Evolutionary conservation across 1,140 invertebrate species (phyloP), one percentile per base, ranked within the genome.

Genomic region (Drosophila carrolli): DNA sequence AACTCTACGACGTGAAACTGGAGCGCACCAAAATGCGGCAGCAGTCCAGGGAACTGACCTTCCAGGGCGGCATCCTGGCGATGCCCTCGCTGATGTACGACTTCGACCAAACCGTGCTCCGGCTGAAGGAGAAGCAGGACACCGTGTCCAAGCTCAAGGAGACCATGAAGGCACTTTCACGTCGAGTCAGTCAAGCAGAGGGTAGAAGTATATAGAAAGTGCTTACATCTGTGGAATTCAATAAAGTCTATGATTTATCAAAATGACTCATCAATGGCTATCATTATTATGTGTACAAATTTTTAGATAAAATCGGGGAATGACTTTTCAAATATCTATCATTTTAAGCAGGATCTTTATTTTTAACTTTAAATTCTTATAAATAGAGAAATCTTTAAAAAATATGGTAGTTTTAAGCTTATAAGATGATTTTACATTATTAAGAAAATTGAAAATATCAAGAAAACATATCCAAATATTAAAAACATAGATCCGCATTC

Each of bases 41-140:
- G 14, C 35, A 14, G 32, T 46, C 59, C 9, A 47, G 37, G 8
- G 84, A 88, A 14, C 29, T 89, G 1, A 46, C 48, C 5, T 66
- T 35, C 7, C 59, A 80, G 23, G 77, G 88, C 11, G 91, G 91
- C 8, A 77, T 92, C 6, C 51, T 92, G 2, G 46, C 79, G 3
- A 88, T 88, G 65, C 91, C 90, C 0, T 37, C 65, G 0, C 60
- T 92, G 11, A 75, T 92, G 77, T 47, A 56, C 9, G 91, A 92
- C 38, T 92, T 67, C 41, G 91, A 92, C 56, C 5, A 27, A 0
- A 92, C 91, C 0, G 23, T 78, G 5, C 16, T 60, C 0, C 54
- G 35, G 9, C 5, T 89, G 1, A n/a, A 46, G 16, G 43, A 7
- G 8, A 73, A 66, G 9, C 47, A 57, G 3, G 19, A 10, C 0